A percentile compares a stretch with the other conserved stretches of the same genome.
These are phyloP conservation scores for Camponotus floridanus DNA, from an alignment of 1,140 invertebrate genomes.

Conservation along the genomic window DNA sequence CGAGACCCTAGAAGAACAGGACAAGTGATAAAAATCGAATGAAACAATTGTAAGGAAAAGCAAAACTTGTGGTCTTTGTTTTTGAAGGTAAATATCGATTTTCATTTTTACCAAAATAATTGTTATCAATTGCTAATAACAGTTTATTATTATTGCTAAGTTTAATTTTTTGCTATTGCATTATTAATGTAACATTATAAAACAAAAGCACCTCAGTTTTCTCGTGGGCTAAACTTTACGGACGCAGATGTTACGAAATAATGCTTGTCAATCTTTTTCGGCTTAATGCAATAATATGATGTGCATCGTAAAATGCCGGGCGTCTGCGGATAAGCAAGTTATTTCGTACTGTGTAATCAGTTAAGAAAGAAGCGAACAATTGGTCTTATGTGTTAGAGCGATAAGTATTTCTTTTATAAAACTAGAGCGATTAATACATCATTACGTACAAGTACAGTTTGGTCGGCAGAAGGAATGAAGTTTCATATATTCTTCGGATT, in stretches of 20 bases:
- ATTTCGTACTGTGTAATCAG: slow-evolving; percentile 18
- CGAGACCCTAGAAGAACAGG: slow-evolving; percentile 82
- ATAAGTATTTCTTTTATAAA: slow-evolving; percentile 14
- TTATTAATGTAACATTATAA: not conserved
- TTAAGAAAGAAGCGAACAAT: not conserved
- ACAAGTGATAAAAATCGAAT: not conserved
- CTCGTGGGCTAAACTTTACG: not conserved
- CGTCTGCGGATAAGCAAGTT: slow-evolving; percentile 7
- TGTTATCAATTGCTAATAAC: not conserved
- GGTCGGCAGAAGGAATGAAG: not conserved
- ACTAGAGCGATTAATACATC: not conserved
- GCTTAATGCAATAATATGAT: slow-evolving; percentile 17
- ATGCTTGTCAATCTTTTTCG: slow-evolving; percentile 11
- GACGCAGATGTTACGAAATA: slow-evolving; percentile 26
- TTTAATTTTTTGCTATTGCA: not conserved
- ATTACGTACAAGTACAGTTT: not conserved
- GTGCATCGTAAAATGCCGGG: not conserved
- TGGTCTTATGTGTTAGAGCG: not conserved
- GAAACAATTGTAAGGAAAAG: not conserved
- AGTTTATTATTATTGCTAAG: not conserved
- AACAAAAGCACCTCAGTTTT: not conserved
- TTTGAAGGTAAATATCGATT: not conserved
- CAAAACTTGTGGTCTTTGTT: not conserved
- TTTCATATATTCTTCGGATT: not conserved
- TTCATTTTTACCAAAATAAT: too few species aligned